A percentile compares a stretch with the other conserved stretches of the same genome.
phyloP scores from a whole-genome alignment of 1,140 invertebrate genomes.

The Procambarus clarkii region DNA sequence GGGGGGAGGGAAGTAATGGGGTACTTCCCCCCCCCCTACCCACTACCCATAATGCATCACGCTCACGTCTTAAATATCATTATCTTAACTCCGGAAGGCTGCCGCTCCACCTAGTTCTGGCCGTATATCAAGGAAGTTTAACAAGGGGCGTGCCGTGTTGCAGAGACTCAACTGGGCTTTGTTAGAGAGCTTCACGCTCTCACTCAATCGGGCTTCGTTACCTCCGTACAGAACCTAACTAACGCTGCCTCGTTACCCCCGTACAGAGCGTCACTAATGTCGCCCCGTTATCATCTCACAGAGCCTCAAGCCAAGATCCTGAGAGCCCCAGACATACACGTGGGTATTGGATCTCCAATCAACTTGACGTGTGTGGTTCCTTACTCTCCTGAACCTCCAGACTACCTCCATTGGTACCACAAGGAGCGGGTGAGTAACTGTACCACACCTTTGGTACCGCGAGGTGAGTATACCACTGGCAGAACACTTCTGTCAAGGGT shows the following conservation, averaged over 20 bases:
- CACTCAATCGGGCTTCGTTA: not conserved
- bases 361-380: conserved; percentile 93
- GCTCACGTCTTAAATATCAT: too few relatives aligned
- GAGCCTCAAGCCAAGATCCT: conserved; percentile 92
- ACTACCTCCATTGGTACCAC: conserved; percentile 87
- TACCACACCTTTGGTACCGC: not conserved
- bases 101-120: too few relatives aligned
- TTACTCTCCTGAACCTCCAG: conserved; percentile 91
- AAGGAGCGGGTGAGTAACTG: conserved; percentile 72
- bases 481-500: not conserved
- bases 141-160: too few relatives aligned
- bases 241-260: not conserved
- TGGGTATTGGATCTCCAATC: conserved; percentile 92
- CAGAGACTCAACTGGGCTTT: not conserved
- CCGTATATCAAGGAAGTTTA: too few relatives aligned
- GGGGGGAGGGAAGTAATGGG: too few relatives aligned
- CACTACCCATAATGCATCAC: too few relatives aligned
- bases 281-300: conserved; percentile 75
- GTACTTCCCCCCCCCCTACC: too few relatives aligned
- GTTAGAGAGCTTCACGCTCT: too few relatives aligned
- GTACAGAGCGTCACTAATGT: not conserved
- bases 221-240: not conserved
- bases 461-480: not conserved
- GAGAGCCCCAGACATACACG: conserved; percentile 91
- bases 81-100: too few relatives aligned